A percentile compares a stretch with the other conserved stretches of the same genome.
phyloP scores from a whole-genome alignment of 2,888 invertebrate species.

The Calameuta filiformis region DNA sequence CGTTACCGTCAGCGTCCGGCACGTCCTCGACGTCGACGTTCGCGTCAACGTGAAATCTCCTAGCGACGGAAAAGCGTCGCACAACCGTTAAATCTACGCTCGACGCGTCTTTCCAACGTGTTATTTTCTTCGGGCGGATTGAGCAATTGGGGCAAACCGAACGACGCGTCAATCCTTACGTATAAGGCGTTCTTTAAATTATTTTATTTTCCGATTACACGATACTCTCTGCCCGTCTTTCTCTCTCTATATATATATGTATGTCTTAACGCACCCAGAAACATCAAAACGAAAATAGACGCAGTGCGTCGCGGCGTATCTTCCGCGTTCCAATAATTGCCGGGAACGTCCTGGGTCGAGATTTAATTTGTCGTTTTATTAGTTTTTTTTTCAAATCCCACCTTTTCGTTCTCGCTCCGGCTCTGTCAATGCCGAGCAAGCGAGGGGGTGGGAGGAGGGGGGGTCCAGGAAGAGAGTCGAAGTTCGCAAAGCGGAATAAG shows the following conservation, averaged over 20 bases:
- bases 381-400: neutral
- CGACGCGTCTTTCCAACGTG: constrained; percentile 16
- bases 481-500: constrained; percentile 16
- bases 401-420: neutral
- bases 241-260: too few relatives aligned
- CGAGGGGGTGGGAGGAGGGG: too few relatives aligned
- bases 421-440: too few relatives aligned
- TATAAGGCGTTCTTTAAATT: too few relatives aligned
- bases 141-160: too few relatives aligned
- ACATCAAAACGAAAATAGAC: constrained; percentile 51
- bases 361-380: constrained; percentile 10
- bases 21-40: neutral
- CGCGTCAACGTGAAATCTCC: neutral
- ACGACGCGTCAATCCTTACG: too few relatives aligned
- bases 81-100: constrained; percentile 17
- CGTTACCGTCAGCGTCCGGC: constrained; percentile 42
- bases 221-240: too few relatives aligned
- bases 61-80: constrained; percentile 10
- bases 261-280: too few relatives aligned
- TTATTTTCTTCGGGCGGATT: too few relatives aligned
- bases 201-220: too few relatives aligned
- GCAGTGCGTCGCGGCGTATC: constrained; percentile 35
- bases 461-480: constrained; percentile 1
- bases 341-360: constrained; percentile 30
- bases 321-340: constrained; percentile 57